These are phyloP conservation scores for Zaprionus capensis DNA, from an alignment of 1,140 invertebrate genomes.

Conservation along the genomic window DNA sequence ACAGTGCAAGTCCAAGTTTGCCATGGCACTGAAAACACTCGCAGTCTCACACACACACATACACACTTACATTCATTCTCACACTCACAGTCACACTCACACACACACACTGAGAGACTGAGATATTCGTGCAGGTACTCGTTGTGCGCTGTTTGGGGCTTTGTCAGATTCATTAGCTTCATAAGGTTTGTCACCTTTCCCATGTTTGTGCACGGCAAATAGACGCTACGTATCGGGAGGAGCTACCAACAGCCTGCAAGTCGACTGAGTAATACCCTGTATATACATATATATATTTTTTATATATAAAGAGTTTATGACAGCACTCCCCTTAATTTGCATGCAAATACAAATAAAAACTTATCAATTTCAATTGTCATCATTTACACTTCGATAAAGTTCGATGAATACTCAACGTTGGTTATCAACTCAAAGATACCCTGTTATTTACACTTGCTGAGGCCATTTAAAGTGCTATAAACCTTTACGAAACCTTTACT, in stretches of 20 bases:
- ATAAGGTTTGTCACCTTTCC: conserved; percentile 50
- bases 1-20: conserved; percentile 45
- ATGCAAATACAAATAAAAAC: not conserved
- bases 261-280: not conserved
- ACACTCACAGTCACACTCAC: not conserved
- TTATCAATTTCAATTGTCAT: not conserved
- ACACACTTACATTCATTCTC: not conserved
- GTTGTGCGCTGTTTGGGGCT: conserved; percentile 32
- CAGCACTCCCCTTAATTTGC: not conserved
- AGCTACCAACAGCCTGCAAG: not conserved
- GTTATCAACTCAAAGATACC: not conserved
- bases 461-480: not conserved
- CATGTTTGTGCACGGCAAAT: conserved; percentile 43
- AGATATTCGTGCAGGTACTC: conserved; percentile 32
- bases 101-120: conserved; percentile 1
- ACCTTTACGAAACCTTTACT: not conserved
- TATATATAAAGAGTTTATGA: not conserved
- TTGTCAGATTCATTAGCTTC: conserved; percentile 52
- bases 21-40: conserved; percentile 1
- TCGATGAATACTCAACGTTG: not conserved
- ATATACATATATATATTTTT: not conserved
- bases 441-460: not conserved
- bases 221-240: conserved; percentile 6
- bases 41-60: not conserved
- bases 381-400: not conserved